Evolutionary conservation across 2,797 vertebrate species (phyloP).

Genomic region (Buceros bicornis): DNA sequence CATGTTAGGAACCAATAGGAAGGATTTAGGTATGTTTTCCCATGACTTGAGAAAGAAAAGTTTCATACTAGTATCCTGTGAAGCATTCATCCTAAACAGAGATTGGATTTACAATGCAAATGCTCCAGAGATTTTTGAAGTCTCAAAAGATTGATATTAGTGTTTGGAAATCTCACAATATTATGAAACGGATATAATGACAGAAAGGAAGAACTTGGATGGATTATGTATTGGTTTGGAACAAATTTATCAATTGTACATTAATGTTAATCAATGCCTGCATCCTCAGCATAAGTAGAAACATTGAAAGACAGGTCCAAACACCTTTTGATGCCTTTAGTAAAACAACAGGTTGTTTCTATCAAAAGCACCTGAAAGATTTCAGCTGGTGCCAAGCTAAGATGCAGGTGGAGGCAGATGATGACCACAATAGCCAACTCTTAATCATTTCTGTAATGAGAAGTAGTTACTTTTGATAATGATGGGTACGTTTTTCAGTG

Average conservation of each 20-base stretch:
- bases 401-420: not conserved
- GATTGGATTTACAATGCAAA: not conserved
- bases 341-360: not conserved
- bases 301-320: not conserved
- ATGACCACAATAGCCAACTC: not conserved
- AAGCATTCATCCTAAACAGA: not conserved
- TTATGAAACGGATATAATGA: not conserved
- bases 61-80: not conserved
- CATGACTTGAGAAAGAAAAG: not conserved
- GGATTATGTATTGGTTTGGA: not conserved
- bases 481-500: not conserved
- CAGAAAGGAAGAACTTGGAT: not conserved
- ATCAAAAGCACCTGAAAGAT: not conserved
- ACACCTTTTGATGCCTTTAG: not conserved
- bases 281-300: not conserved
- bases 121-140: not conserved
- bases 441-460: not conserved
- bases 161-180: not conserved
- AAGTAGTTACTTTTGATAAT: not conserved
- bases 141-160: not conserved
- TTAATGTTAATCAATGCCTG: not conserved
- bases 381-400: not conserved
- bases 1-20: not conserved
- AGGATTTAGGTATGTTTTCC: not conserved
- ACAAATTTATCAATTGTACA: not conserved